Evolutionary conservation across 2,888 invertebrate species (phyloP), one percentile per base, ranked within the genome.

Genomic region (Rhodophaea formosa): DNA sequence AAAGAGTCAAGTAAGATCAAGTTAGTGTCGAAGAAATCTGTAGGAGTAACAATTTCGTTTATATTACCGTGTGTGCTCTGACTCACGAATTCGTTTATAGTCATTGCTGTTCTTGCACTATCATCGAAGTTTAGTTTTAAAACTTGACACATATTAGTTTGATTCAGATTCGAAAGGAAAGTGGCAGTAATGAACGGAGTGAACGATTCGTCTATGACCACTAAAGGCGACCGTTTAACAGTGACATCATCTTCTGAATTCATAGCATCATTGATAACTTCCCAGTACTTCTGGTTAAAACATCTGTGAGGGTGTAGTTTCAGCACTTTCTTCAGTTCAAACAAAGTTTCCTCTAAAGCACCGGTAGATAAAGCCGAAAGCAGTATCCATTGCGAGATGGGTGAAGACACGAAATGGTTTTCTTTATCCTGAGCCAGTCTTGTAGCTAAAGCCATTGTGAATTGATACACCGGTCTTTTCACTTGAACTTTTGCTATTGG

Each of bases 331-430:
- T 69, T 66, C 16, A 90, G 68, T 66, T 90, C 86, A 0, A 63
- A 43, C 0, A 83, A 59, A 0, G 88, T 86, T 0, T 67, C 64
- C 0, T 75, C 82, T 0, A 71, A 62, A 0, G 90, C 88, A 0
- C 87, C 89, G 1, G 84, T 69, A 0, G 87, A 82, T 0, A 83
- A 59, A 0, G 77, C 69, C 0, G 88, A 68, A 1, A 91, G 64
- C 5, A 91, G 64, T 0, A 79, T 73, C 90, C 90, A 88, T 16
- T 82, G 73, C 0, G 88, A 88, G 0, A 88, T 62, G 0, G 85
- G 79, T 0, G 88, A 88, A 0, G 80, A 64, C 0, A 88, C 71
- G 64, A 88, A 90, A 53, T 90, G 90, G 17, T 80, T 77, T 0
- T 88, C 88, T 0, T 80, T 82, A 14, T 88, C 86, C 42, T 75